Evolutionary conservation across 2,888 invertebrate genomes (phyloP).

Genomic region (Tetheella fluctuosa): DNA sequence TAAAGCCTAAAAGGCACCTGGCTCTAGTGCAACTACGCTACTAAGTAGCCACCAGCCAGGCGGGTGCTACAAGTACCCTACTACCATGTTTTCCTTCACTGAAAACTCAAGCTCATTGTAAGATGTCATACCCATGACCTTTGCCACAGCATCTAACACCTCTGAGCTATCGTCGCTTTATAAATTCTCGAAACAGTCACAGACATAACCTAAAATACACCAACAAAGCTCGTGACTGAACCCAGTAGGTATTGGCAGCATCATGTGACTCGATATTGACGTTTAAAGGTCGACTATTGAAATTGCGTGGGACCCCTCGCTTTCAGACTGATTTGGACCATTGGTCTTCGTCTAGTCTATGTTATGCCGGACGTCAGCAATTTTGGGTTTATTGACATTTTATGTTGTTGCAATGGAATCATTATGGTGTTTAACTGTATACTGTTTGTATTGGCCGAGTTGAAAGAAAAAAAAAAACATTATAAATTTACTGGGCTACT

Average conservation of each 20-base stretch:
- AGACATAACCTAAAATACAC: background rate
- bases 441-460: background rate
- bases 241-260: no score
- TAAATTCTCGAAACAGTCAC: background rate
- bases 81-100: no score
- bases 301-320: constrained; percentile 1
- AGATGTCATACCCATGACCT: no score
- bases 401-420: background rate
- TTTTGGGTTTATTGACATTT: background rate
- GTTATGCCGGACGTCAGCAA: background rate
- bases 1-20: no score
- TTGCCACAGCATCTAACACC: no score
- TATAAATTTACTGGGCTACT: background rate
- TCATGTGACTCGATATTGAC: constrained; percentile 11
- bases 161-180: no score
- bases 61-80: no score
- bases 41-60: no score
- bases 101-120: no score
- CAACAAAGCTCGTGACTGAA: background rate
- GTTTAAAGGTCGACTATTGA: background rate
- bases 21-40: no score
- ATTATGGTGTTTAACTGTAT: background rate
- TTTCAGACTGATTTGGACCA: background rate
- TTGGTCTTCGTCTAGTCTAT: constrained; percentile 1
- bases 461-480: background rate